Evolutionary conservation across 2,888 invertebrate species (phyloP), one percentile per base, ranked within the genome.

Genomic region (Rosalia funebris): DNA sequence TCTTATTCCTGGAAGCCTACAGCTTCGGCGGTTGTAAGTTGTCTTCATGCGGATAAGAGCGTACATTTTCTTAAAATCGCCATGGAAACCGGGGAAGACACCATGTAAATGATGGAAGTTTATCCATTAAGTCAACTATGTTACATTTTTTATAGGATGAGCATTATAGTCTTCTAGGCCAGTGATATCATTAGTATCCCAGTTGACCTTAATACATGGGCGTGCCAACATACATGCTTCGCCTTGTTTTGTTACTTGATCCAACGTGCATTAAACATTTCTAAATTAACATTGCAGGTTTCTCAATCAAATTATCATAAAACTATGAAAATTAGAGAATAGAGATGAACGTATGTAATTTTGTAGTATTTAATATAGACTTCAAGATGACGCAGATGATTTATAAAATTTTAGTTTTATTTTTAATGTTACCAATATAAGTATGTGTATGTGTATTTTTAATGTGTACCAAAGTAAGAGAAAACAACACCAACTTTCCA

Each of bases 61-160:
- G 17, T 16, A 39, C 11, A 16, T 11, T 31, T 57, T 52, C 59
- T 62, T 62, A 52, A 45, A 32, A 57, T 57, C 34, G 52, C 53
- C 63, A 63, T 62, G 48, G 63, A 32, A 36, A 63, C 62, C 14
- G 16, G 42, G 15, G 55, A 66, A 62, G 62, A 62, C 63, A 55
- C 57, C 63, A 45, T 37, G 57, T 60, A 60, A 60, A 50, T 55
- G 52, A 48, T 50, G 12, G 34, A 12, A 5, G 19, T 16, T 17
- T 48, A 48, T 48, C 36, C 19, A 48, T 48, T 48, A 50, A 50
- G 39, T 37, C 39, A 31, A 39, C 25, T 25, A 25, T 11, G 39
- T 50, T 50, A 10, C 11, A 10, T 37, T 39, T 50, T 50, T 50
- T 50, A 50, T 39, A 12, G 39, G 19, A 19, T 19, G 25, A 25